These are phyloP conservation scores for Dusona sp. DNA, from an alignment of 2,888 invertebrate genomes.

Conservation along the genomic window DNA sequence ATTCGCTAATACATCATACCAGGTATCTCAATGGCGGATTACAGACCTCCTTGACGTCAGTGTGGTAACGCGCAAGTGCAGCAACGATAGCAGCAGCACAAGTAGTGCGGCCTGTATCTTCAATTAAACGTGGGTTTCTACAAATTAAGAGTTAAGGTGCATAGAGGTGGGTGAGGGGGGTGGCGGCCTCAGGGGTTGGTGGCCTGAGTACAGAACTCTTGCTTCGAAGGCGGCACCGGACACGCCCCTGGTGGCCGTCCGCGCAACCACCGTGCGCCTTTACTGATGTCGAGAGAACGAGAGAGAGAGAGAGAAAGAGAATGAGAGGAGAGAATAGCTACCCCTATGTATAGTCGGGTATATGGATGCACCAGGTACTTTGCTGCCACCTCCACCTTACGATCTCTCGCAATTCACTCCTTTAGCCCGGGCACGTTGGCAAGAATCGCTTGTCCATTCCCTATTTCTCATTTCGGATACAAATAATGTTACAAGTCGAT, in stretches of 20 bases:
- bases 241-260: slow-evolving; percentile 82
- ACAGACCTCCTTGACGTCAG: slow-evolving; percentile 22
- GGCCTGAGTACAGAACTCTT: slow-evolving; percentile 74
- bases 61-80: slow-evolving; percentile 74
- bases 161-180: slow-evolving; percentile 76
- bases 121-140: slow-evolving; percentile 79
- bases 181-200: slow-evolving; percentile 78
- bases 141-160: slow-evolving; percentile 81
- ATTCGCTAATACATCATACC: slow-evolving; percentile 23
- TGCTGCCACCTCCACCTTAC: slow-evolving; percentile 68
- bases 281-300: slow-evolving; percentile 52
- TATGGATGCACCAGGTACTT: slow-evolving; percentile 63
- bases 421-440: slow-evolving; percentile 46
- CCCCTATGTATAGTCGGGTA: slow-evolving; percentile 48
- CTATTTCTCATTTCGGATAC: slow-evolving; percentile 52
- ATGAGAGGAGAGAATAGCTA: slow-evolving; percentile 63
- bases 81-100: slow-evolving; percentile 65
- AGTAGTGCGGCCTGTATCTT: slow-evolving; percentile 68
- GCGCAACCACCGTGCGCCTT: slow-evolving; percentile 82
- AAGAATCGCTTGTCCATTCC: slow-evolving; percentile 59
- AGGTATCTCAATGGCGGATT: slow-evolving; percentile 64
- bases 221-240: slow-evolving; percentile 83
- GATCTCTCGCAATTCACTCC: slow-evolving; percentile 59
- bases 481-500: slow-evolving; percentile 40
- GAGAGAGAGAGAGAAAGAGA: slow-evolving; percentile 28